Conservation (phyloP, 2,888 invertebrate genomes). For the Sesamia inferens region DNA sequence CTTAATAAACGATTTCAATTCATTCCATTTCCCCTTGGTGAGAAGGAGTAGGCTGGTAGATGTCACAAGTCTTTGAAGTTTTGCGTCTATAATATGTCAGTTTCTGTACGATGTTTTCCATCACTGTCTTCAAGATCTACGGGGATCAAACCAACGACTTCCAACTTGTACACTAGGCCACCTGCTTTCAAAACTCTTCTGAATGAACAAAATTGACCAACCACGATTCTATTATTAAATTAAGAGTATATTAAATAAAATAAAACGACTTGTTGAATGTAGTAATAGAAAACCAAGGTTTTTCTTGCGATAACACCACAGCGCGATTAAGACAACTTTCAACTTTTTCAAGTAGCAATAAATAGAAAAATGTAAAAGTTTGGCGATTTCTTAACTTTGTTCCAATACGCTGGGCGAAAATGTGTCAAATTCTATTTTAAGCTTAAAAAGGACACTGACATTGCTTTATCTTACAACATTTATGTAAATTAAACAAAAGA, state of each 20-base stretch:
- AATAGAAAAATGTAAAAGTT: conserved; percentile 27
- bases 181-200: neutral
- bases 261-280: conserved; percentile 13
- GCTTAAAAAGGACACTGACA: neutral
- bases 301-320: neutral
- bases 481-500: neutral
- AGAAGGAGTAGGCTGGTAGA: neutral
- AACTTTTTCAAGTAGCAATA: conserved; percentile 17
- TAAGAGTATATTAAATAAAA: neutral
- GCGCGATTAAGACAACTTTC: conserved; percentile 14
- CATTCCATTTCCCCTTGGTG: too few species aligned
- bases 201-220: neutral
- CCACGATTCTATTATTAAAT: neutral
- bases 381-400: conserved; percentile 16
- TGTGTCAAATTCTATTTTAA: conserved; percentile 4
- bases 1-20: too few species aligned
- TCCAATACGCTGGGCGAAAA: neutral
- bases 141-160: too few species aligned
- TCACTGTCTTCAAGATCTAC: too few species aligned
- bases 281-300: neutral
- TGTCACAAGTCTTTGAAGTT: too few species aligned
- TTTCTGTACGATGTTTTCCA: too few species aligned
- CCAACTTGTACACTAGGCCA: too few species aligned
- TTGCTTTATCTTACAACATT: conserved; percentile 14
- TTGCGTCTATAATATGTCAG: too few species aligned